Conservation (phyloP, 2,797 vertebrate species). For the Leptatherina wallacei region DNA sequence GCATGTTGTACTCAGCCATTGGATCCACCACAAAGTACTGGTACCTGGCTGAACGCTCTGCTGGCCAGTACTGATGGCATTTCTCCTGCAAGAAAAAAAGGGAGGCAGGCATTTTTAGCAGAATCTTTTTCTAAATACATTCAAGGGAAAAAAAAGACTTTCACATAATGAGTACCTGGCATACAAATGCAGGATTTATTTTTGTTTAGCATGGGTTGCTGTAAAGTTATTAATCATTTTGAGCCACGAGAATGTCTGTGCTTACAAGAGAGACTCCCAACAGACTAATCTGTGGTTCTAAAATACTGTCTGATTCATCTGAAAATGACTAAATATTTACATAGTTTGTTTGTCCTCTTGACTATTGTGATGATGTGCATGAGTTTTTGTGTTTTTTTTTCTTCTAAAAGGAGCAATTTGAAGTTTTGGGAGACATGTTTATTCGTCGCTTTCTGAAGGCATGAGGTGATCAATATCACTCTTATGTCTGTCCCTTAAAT, state of each 20-base stretch:
- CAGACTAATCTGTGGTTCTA: constrained; percentile 38
- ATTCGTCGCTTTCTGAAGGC: neutral
- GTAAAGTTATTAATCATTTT: constrained; percentile 43
- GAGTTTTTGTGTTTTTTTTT: neutral
- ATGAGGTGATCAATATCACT: constrained; percentile 10
- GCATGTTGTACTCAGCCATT: constrained; percentile 99
- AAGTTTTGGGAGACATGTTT: neutral
- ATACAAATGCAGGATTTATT: constrained; percentile 7
- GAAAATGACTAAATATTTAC: constrained; percentile 55
- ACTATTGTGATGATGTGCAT: constrained; percentile 37
- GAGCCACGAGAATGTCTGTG: constrained; percentile 33
- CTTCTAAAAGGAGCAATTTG: neutral
- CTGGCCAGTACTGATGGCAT: constrained; percentile 98
- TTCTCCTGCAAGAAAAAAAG: constrained; percentile 87
- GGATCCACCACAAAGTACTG: constrained; percentile 99
- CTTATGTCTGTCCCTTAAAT: neutral
- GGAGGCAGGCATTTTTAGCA: constrained; percentile 5
- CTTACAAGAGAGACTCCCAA: constrained; percentile 27
- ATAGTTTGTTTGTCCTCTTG: constrained; percentile 56
- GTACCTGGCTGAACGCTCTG: constrained; percentile 95
- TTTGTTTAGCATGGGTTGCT: constrained; percentile 13
- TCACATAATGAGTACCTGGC: constrained; percentile 16
- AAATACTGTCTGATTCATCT: constrained; percentile 53
- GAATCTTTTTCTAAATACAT: constrained; percentile 17
- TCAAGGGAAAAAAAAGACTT: neutral